A percentile compares a stretch with the other conserved stretches of the same genome.
Evolutionary conservation across 2,888 invertebrate species (phyloP).

Genomic region (Entomobrya proxima): DNA sequence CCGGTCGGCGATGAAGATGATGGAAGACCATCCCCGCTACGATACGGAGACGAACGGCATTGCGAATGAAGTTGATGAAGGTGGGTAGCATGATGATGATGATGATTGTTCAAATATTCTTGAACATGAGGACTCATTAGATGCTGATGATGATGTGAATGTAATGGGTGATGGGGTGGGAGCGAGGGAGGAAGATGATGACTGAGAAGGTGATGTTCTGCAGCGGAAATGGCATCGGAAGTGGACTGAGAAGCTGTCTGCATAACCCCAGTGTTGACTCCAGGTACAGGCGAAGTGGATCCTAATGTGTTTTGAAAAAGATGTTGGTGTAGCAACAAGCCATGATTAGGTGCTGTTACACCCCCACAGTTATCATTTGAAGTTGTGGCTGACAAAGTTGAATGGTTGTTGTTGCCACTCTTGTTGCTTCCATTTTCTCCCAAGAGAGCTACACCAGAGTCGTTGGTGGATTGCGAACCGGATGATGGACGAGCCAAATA

Average conservation of each 20-base stretch:
- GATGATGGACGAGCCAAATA: constrained; percentile 73
- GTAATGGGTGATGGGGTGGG: constrained; percentile 21
- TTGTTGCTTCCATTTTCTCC: constrained; percentile 73
- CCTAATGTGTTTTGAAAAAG: constrained; percentile 2
- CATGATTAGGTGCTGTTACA: too few species aligned
- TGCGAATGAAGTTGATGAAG: neutral
- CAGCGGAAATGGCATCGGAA: constrained; percentile 42
- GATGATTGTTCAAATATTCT: constrained; percentile 75
- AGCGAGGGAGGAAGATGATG: constrained; percentile 58
- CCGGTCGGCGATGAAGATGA: constrained; percentile 27
- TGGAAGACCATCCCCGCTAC: constrained; percentile 36
- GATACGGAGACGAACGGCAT: constrained; percentile 18
- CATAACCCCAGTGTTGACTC: neutral
- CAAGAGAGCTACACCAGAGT: constrained; percentile 76
- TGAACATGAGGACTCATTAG: constrained; percentile 74
- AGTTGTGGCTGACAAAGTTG: constrained; percentile 48
- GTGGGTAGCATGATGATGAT: constrained; percentile 36
- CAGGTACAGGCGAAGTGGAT: constrained; percentile 16
- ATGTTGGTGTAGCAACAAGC: constrained; percentile 30
- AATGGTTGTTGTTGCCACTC: constrained; percentile 38
- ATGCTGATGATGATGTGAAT: constrained; percentile 72
- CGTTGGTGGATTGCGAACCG: constrained; percentile 76
- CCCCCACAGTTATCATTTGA: constrained; percentile 50
- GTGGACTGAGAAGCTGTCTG: neutral
- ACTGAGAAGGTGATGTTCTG: constrained; percentile 64